Evolutionary conservation across 2,888 invertebrate species (phyloP).

Genomic region (Gari tellinella): DNA sequence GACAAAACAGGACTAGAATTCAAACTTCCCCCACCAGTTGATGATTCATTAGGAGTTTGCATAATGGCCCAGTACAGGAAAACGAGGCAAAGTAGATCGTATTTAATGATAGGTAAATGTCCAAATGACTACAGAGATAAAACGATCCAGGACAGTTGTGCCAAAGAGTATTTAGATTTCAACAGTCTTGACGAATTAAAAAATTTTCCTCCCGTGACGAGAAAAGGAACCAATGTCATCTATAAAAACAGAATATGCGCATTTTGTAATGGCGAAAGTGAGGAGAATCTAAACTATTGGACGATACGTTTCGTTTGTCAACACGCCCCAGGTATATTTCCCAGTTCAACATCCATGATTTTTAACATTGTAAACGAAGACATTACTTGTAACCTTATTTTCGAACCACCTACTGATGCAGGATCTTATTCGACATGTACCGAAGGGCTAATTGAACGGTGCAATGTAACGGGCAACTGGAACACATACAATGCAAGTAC

Average conservation of each 20-base stretch:
- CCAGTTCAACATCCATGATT: background rate
- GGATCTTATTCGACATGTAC: background rate
- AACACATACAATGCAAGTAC: constrained; percentile 1
- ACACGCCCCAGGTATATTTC: background rate
- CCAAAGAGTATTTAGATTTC: background rate
- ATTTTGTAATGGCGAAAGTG: background rate
- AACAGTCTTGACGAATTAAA: background rate
- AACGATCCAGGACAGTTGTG: background rate
- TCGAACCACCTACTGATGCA: background rate
- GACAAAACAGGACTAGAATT: constrained; percentile 3
- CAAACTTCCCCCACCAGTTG: too few relatives aligned
- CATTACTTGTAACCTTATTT: constrained; percentile 14
- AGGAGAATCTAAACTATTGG: background rate
- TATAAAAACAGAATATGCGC: constrained; percentile 13
- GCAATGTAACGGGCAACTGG: constrained; percentile 22
- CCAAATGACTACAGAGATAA: background rate
- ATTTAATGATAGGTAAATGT: background rate
- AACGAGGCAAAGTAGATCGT: too few relatives aligned
- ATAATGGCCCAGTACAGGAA: too few relatives aligned
- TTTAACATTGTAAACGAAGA: background rate
- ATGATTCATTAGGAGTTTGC: too few relatives aligned
- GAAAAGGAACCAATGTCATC: background rate
- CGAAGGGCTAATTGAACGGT: constrained; percentile 4
- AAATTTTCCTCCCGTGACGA: background rate
- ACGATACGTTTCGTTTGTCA: background rate